Percentiles rank a stretch among this genome's conserved stretches.
Evolutionary conservation across 1,140 invertebrate genomes (phyloP).

Genomic region (Asbolus verrucosus): DNA sequence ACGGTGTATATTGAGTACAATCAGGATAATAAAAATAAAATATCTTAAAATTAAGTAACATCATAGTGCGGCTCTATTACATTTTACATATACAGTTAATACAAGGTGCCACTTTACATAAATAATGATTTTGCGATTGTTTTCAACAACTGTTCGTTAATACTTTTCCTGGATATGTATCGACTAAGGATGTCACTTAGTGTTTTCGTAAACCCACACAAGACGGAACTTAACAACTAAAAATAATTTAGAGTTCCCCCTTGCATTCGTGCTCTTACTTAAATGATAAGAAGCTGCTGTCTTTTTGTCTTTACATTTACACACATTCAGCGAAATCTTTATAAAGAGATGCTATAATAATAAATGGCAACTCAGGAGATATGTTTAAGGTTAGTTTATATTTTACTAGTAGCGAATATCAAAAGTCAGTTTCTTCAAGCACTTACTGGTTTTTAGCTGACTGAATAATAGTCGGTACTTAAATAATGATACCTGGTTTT

Average conservation of each 20-base stretch:
- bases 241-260: constrained; percentile 15
- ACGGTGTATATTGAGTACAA: too few species aligned
- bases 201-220: constrained; percentile 27
- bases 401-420: too few species aligned
- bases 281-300: constrained; percentile 19
- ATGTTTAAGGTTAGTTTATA: not conserved
- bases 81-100: constrained; percentile 42
- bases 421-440: constrained; percentile 8
- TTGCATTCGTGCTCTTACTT: constrained; percentile 29
- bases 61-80: constrained; percentile 38
- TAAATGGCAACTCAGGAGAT: constrained; percentile 4
- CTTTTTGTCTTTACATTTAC: constrained; percentile 9
- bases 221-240: constrained; percentile 22
- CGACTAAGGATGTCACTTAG: constrained; percentile 54
- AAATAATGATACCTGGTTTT: too few species aligned
- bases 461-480: too few species aligned
- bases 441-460: too few species aligned
- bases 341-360: not conserved
- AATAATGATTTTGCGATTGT: constrained; percentile 34
- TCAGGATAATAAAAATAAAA: too few species aligned
- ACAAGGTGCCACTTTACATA: constrained; percentile 33
- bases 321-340: constrained; percentile 29
- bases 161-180: constrained; percentile 52
- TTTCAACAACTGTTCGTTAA: constrained; percentile 40
- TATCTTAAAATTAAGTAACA: constrained; percentile 34